Evolutionary conservation across 1,140 invertebrate genomes (phyloP), one percentile per base, ranked within the genome.

Genomic region (Leptestheria dahalacensis): DNA sequence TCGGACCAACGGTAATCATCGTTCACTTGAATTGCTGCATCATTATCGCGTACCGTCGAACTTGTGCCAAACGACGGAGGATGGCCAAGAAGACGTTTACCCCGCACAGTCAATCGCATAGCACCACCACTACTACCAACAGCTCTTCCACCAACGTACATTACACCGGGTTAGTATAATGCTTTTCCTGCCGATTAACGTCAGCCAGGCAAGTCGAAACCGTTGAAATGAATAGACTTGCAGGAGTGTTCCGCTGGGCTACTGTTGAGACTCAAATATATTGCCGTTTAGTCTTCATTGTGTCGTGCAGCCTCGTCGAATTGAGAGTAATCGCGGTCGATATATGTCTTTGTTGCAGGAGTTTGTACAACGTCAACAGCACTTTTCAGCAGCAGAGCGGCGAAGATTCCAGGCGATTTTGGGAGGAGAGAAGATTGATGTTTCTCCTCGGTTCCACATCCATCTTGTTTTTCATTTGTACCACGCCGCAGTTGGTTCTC

Each of bases 401-500:
- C 26, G 79, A 82, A 28, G 81, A 82, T 69, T 74, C 76, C 0
- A 68, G 79, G 12, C 82, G 81, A 64, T 83, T 82, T 65, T 80
- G 82, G 1, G 84, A 86, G 68, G 84, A 86, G 66, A 75, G 79
- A 48, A 72, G 84, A 2, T 71, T 86, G 0, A 78, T 85, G 48
- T 68, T 85, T 21, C 73, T 86, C 4, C 68, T 86, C 2, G 82
- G 81, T 10, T 84, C 80, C 53, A 85, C 84, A 2, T 84, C 82
- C 47, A 78, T 85, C 21, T 67, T 86, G 20, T 86, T 86, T 68
- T 73, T 86, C 21, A 74, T 85, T 15, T 85, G 84, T 68, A 82
- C 85, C 53, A 85, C 82, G 18, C 84, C 84, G 0, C 84, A 85
- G 78, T 82, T 83, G 25, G 81, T 85, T 57, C 71, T 86, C 0